A percentile compares a stretch with the other conserved stretches of the same genome.
Conservation (phyloP, 2,113 vertebrate species). For the Cheirogaleus medius region DNA sequence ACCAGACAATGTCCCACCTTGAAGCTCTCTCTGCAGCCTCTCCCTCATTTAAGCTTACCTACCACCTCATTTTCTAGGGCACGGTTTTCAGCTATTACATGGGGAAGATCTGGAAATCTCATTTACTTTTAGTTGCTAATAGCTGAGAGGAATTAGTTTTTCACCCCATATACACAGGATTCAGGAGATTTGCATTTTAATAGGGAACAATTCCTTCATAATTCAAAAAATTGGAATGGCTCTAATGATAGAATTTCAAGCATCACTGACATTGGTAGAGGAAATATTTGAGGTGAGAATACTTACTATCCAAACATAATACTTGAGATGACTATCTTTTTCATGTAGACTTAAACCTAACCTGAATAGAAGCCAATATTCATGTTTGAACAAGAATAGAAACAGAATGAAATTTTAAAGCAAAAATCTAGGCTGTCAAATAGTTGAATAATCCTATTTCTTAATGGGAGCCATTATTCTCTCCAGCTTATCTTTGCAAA, state of each 20-base stretch:
- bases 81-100: background rate
- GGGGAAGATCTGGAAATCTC: constrained; percentile 17
- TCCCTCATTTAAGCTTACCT: background rate
- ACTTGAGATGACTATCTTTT: constrained; percentile 13
- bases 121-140: constrained; percentile 8
- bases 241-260: constrained; percentile 18
- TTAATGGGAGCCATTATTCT: background rate
- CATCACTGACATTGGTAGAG: background rate
- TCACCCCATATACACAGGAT: background rate
- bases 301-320: background rate
- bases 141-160: background rate
- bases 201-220: background rate
- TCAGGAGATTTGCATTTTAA: constrained; percentile 37
- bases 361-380: background rate
- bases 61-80: background rate
- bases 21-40: background rate
- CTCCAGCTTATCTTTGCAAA: background rate
- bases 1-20: background rate
- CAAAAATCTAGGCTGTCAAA: background rate
- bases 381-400: background rate
- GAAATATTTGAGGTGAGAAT: background rate
- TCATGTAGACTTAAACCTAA: background rate
- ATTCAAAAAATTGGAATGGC: background rate
- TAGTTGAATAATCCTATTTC: background rate
- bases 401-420: constrained; percentile 23